These are phyloP conservation scores for Etheostoma perlongum DNA, from an alignment of 2,797 vertebrate genomes.

Conservation along the genomic window DNA sequence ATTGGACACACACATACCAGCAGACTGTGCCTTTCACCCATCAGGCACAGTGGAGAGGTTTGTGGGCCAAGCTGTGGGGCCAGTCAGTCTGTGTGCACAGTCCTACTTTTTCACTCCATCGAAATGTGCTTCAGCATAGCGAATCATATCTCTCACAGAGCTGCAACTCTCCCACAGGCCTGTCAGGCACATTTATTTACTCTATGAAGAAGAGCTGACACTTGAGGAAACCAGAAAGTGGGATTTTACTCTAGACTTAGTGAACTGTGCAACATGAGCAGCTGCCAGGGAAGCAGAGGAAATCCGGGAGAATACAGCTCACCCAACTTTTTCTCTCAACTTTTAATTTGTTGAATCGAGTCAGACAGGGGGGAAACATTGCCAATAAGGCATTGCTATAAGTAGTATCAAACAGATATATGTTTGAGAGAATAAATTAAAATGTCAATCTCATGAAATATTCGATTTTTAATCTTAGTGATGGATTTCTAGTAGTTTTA, in stretches of 20 bases:
- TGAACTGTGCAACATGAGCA: conserved; percentile 61
- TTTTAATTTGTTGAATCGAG: conserved; percentile 18
- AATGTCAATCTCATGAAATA: neutral
- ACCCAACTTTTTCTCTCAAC: conserved; percentile 33
- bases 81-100: conserved; percentile 77
- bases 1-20: conserved; percentile 79
- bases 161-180: conserved; percentile 74
- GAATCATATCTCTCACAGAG: conserved; percentile 74
- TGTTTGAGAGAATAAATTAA: neutral
- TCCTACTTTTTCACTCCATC: conserved; percentile 59
- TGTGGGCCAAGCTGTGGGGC: conserved; percentile 77
- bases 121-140: conserved; percentile 74
- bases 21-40: conserved; percentile 69
- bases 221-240: conserved; percentile 72
- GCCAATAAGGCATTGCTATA: neutral
- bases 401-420: neutral
- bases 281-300: conserved; percentile 56
- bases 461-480: neutral
- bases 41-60: conserved; percentile 72
- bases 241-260: conserved; percentile 52
- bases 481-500: neutral
- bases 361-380: neutral
- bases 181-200: conserved; percentile 74
- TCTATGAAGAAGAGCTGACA: conserved; percentile 73
- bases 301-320: conserved; percentile 35